These are phyloP conservation scores for Aplocera efformata DNA, from an alignment of 2,888 invertebrate genomes.

Conservation along the genomic window DNA sequence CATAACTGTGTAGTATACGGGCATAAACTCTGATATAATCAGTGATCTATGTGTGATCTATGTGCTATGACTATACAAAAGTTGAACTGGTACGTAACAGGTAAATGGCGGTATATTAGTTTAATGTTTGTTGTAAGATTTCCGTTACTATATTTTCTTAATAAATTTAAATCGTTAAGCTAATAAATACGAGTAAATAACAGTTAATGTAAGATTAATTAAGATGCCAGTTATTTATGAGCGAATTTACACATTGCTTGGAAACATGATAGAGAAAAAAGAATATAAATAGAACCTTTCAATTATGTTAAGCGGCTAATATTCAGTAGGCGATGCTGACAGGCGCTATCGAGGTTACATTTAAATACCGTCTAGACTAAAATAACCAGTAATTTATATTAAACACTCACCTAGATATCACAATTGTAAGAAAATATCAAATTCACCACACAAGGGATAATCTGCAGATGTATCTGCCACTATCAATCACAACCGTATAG, in stretches of 20 bases:
- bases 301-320: constrained; percentile 7
- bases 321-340: constrained; percentile 22
- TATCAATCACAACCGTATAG: constrained; percentile 50
- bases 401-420: constrained; percentile 52
- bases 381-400: constrained; percentile 20
- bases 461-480: constrained; percentile 45
- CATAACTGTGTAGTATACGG: no score
- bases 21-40: no score
- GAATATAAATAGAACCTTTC: neutral
- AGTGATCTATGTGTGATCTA: no score
- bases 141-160: no score
- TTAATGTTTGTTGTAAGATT: no score
- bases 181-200: no score
- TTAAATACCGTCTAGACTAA: constrained; percentile 30
- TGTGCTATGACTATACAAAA: no score
- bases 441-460: constrained; percentile 36
- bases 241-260: neutral
- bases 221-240: no score
- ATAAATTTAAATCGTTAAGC: no score
- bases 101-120: no score
- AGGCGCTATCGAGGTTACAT: constrained; percentile 35
- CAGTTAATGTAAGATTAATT: no score
- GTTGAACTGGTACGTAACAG: no score
- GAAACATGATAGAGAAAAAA: neutral
- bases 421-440: constrained; percentile 34